Evolutionary conservation across 2,888 invertebrate genomes (phyloP).

Genomic region (Halocaridina rubra): DNA sequence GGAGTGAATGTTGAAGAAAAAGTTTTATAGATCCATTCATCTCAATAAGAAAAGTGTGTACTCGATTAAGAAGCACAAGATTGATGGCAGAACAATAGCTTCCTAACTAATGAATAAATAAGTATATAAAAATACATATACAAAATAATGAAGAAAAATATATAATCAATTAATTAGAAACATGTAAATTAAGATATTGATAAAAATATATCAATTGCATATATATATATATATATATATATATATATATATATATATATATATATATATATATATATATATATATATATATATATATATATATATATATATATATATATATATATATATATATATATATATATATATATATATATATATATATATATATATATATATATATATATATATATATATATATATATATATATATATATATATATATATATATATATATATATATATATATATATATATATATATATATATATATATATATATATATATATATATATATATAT

Average conservation of each 20-base stretch:
- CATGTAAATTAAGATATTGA: neutral
- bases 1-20: too few species aligned
- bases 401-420: neutral
- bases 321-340: conserved; percentile 4
- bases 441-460: neutral
- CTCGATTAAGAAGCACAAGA: too few species aligned
- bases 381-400: neutral
- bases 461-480: neutral
- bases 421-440: neutral
- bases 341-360: conserved; percentile 7
- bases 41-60: too few species aligned
- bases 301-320: neutral
- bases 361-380: conserved; percentile 7
- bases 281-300: conserved; percentile 4
- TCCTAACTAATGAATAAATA: neutral
- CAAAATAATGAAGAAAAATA: neutral
- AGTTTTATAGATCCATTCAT: too few species aligned
- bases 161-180: neutral
- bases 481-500: conserved; percentile 16
- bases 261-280: neutral
- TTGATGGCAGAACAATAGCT: too few species aligned
- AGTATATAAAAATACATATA: neutral
- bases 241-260: neutral
- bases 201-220: neutral
- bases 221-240: neutral